Evolutionary conservation across 2,113 vertebrate species (phyloP).

Genomic region (Catharus fuscescens): DNA sequence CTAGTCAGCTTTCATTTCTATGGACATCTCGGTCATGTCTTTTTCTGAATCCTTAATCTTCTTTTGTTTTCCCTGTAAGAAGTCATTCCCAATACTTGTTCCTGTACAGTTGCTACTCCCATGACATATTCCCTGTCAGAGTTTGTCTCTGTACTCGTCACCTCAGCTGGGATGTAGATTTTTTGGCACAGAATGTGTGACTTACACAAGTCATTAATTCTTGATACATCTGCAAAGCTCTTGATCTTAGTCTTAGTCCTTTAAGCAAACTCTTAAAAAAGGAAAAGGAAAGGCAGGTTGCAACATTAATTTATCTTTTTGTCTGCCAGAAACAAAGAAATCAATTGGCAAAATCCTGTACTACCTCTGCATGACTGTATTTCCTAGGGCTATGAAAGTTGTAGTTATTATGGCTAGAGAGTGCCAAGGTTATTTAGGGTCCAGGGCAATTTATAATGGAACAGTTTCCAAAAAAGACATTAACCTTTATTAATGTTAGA

Average conservation of each 20-base stretch:
- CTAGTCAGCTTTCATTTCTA: conserved; percentile 41
- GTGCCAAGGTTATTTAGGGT: not conserved
- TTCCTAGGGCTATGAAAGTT: not conserved
- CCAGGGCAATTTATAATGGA: not conserved
- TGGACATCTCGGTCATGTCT: conserved; percentile 24
- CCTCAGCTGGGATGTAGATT: conserved; percentile 16
- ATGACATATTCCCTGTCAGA: conserved; percentile 39
- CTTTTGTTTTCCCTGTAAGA: conserved; percentile 46
- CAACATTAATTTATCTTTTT: not conserved
- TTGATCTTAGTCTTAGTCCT: conserved; percentile 29
- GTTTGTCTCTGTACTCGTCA: conserved; percentile 13
- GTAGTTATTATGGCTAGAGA: not conserved
- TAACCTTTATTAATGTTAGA: not conserved
- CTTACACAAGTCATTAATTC: conserved; percentile 51
- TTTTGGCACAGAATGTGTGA: conserved; percentile 5
- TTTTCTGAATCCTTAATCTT: conserved; percentile 24
- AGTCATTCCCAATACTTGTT: conserved; percentile 57
- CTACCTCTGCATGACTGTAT: not conserved
- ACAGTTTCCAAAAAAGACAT: not conserved
- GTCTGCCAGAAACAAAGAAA: not conserved
- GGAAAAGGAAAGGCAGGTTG: not conserved
- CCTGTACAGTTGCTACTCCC: conserved; percentile 24
- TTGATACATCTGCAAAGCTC: conserved; percentile 15
- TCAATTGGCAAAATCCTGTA: not conserved
- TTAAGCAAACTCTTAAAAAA: not conserved